These are phyloP conservation scores for Cyprinodon tularosa DNA, from an alignment of 2,113 vertebrate species.

Conservation along the genomic window DNA sequence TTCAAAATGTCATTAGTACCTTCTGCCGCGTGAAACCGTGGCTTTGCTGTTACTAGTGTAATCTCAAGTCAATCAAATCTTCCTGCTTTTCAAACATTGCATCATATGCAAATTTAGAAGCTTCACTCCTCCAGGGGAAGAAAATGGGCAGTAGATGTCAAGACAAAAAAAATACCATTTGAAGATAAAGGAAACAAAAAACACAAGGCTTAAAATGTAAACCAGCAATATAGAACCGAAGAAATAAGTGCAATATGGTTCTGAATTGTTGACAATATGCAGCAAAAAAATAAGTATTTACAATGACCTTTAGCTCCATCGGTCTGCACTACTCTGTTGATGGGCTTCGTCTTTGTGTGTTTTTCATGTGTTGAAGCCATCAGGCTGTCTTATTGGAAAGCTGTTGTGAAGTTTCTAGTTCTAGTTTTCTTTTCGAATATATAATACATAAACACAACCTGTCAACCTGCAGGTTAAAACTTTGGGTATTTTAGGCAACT, in stretches of 20 bases:
- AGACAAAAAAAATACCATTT: background rate
- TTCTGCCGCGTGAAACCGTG: background rate
- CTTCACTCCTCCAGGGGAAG: background rate
- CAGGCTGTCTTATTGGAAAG: background rate
- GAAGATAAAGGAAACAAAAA: conserved; percentile 6
- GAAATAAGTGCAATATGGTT: conserved; percentile 1
- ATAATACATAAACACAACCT: conserved; percentile 22
- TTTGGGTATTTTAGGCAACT: conserved; percentile 10
- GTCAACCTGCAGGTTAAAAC: conserved; percentile 12
- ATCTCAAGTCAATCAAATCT: background rate
- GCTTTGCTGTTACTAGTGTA: background rate
- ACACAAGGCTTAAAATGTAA: background rate
- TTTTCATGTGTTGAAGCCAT: conserved; percentile 19
- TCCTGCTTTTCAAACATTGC: conserved; percentile 3
- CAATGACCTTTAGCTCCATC: conserved; percentile 15
- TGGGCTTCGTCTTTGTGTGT: background rate
- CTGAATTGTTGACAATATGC: conserved; percentile 3
- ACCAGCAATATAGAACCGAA: conserved; percentile 12
- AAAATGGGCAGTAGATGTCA: background rate
- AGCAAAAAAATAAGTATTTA: background rate
- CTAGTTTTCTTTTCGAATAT: conserved; percentile 8
- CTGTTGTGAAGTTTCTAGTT: conserved; percentile 5
- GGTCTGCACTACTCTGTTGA: conserved; percentile 9
- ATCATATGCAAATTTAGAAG: conserved; percentile 1
- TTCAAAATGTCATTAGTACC: background rate